These are phyloP conservation scores for Sakesphorus luctuosus DNA, from an alignment of 2,113 vertebrate species.

Conservation along the genomic window DNA sequence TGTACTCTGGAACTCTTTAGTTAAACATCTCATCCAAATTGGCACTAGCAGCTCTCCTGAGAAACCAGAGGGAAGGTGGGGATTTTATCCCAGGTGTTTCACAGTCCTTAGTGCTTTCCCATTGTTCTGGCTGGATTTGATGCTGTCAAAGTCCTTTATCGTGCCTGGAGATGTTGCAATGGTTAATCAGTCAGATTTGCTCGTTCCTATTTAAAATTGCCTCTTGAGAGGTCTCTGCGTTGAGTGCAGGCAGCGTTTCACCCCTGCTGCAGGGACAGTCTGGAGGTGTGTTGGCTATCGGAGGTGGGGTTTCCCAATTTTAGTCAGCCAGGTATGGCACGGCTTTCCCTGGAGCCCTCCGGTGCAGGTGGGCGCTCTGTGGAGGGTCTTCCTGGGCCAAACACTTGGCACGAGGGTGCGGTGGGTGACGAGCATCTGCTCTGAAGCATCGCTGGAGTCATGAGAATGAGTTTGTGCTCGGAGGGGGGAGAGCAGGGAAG, in stretches of 20 bases:
- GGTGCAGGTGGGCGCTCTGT: neutral
- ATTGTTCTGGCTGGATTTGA: fast-evolving
- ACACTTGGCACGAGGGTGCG: fast-evolving
- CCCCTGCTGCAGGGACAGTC: neutral
- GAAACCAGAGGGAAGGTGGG: neutral
- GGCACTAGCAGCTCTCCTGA: neutral
- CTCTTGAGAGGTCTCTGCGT: neutral
- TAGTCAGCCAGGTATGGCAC: fast-evolving
- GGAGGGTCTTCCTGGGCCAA: neutral
- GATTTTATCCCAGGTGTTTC: neutral
- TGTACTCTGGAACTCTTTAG: neutral
- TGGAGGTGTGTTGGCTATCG: neutral
- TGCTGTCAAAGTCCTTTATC: neutral
- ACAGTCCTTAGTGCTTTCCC: neutral
- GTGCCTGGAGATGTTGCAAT: fast-evolving
- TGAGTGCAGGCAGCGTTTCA: neutral
- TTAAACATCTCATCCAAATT: neutral
- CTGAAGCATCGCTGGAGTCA: neutral
- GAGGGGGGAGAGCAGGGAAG: neutral
- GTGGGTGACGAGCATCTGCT: neutral
- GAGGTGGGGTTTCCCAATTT: neutral
- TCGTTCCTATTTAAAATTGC: neutral
- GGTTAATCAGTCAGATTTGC: neutral
- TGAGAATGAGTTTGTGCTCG: neutral
- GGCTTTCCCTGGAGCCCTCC: neutral